These are phyloP conservation scores for Blastomussa wellsi DNA, from an alignment of 92 coral and sea anemone genomes.

Conservation along the genomic window DNA sequence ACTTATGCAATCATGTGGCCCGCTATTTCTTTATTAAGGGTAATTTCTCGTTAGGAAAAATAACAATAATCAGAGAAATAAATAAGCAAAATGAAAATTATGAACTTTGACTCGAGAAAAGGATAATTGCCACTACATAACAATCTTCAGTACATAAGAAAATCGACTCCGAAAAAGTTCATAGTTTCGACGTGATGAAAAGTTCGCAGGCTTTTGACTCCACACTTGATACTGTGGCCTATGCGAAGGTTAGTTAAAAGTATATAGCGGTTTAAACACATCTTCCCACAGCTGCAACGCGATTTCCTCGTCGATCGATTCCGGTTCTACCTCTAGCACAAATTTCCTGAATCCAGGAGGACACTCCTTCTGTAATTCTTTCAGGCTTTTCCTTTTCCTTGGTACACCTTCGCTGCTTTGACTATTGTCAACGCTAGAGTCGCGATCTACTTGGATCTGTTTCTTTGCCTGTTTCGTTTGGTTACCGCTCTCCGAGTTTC, in stretches of 20 bases:
- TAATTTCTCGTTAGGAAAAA: too few species aligned
- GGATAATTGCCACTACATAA: not conserved
- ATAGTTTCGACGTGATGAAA: not conserved
- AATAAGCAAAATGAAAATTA: too few species aligned
- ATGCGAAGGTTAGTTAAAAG: not conserved
- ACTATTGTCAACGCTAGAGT: too few species aligned
- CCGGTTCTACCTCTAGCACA: not conserved
- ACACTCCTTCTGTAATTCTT: not conserved
- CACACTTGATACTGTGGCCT: not conserved
- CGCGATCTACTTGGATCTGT: too few species aligned
- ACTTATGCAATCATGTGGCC: too few species aligned
- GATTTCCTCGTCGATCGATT: not conserved
- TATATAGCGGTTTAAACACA: not conserved
- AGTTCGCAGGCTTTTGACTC: not conserved
- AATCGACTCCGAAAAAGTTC: not conserved
- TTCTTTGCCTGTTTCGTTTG: too few species aligned
- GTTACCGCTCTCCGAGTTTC: too few species aligned
- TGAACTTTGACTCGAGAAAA: not conserved
- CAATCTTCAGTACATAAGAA: not conserved
- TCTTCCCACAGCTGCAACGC: slow-evolving; percentile 15
- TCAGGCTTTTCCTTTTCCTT: not conserved
- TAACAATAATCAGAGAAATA: too few species aligned
- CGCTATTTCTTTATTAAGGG: too few species aligned
- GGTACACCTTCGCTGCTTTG: not conserved
- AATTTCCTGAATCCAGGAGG: slow-evolving; percentile 6